These are phyloP conservation scores for Malurus cyaneus DNA, from an alignment of 2,113 vertebrate species.

Conservation along the genomic window DNA sequence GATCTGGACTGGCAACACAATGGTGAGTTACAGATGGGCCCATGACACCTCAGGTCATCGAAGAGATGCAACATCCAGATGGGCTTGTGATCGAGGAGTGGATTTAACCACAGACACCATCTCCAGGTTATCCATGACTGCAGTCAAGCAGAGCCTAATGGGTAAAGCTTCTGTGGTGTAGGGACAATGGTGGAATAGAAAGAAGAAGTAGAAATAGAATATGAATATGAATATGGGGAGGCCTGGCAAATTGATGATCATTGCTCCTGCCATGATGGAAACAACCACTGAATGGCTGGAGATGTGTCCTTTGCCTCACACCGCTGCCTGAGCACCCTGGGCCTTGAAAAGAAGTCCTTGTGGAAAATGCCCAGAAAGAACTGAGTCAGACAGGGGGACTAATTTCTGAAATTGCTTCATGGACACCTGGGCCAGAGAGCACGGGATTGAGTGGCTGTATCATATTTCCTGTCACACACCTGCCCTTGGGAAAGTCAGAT, in stretches of 20 bases:
- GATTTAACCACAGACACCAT: background rate
- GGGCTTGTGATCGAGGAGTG: background rate
- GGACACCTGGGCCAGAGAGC: background rate
- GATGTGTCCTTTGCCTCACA: background rate
- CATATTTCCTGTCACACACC: background rate
- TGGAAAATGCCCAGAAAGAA: background rate
- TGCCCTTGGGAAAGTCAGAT: background rate
- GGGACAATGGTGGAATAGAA: background rate
- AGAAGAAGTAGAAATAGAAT: too few relatives aligned
- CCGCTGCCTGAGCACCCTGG: background rate
- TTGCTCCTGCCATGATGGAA: background rate
- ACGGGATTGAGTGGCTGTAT: background rate
- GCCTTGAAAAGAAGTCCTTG: background rate
- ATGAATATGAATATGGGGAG: background rate
- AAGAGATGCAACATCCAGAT: background rate
- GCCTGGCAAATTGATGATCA: background rate
- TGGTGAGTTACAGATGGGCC: too few relatives aligned
- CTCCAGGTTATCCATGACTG: background rate
- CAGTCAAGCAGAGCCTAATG: background rate
- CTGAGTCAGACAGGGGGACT: background rate
- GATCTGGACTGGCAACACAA: too few relatives aligned
- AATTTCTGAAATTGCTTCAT: background rate
- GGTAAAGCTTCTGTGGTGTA: background rate
- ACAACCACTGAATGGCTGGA: background rate
- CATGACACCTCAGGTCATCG: background rate